Conservation (phyloP, 2,888 invertebrate species). For the Thalpophila matura region DNA sequence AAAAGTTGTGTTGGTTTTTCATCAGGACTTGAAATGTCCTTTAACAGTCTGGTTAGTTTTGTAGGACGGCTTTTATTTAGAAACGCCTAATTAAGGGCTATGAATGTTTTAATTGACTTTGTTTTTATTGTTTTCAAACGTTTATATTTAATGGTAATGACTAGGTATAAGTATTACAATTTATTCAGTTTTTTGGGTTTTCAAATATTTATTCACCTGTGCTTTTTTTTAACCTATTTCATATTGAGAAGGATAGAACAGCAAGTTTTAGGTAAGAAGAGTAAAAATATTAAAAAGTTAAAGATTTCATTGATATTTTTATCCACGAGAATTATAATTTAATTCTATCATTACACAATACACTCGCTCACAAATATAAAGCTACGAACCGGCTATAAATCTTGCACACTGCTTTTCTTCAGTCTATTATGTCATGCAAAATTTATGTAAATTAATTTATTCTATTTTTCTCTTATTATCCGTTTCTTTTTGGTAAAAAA, state of each 20-base stretch:
- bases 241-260: no score
- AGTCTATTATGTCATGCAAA: conserved; percentile 27
- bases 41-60: conserved; percentile 25
- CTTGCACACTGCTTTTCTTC: conserved; percentile 20
- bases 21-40: conserved; percentile 39
- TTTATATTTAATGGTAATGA: conserved; percentile 28
- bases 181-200: neutral
- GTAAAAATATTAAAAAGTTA: no score
- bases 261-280: no score
- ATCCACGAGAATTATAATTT: no score
- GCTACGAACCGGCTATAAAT: conserved; percentile 31
- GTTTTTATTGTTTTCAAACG: conserved; percentile 30
- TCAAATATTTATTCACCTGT: no score
- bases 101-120: conserved; percentile 37
- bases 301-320: no score
- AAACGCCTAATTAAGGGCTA: conserved; percentile 39
- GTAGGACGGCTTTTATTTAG: conserved; percentile 32
- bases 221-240: no score
- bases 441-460: conserved; percentile 26
- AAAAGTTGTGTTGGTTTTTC: conserved; percentile 44
- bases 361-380: conserved; percentile 17
- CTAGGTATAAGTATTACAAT: conserved; percentile 1
- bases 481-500: neutral
- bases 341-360: neutral
- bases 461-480: conserved; percentile 11